Evolutionary conservation across 2,113 vertebrate species (phyloP).

Genomic region (Willisornis vidua): DNA sequence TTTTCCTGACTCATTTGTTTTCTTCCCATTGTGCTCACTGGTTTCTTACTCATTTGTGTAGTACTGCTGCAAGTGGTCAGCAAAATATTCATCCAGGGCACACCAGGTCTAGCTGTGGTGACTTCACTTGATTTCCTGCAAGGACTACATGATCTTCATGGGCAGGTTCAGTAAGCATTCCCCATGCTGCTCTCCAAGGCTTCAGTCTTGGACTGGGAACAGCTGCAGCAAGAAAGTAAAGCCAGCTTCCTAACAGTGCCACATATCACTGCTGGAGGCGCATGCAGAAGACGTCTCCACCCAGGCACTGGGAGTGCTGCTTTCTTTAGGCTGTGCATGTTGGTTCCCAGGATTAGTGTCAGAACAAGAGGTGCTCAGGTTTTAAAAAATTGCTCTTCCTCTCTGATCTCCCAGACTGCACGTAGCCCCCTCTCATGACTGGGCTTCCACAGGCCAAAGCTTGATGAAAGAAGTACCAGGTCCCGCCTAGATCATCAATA

Average conservation of each 20-base stretch:
- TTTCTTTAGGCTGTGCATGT: background rate
- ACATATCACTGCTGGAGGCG: background rate
- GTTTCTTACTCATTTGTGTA: background rate
- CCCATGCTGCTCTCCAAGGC: background rate
- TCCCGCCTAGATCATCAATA: background rate
- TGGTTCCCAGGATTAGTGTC: background rate
- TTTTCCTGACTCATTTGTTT: background rate
- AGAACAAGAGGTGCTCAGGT: background rate
- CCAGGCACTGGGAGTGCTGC: background rate
- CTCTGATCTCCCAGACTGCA: background rate
- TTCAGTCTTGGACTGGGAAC: background rate
- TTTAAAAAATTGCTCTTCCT: background rate
- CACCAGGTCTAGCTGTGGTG: background rate
- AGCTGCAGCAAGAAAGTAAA: background rate
- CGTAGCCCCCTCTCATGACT: accelerated
- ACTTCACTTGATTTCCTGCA: background rate
- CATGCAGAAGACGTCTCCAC: background rate
- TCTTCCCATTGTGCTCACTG: background rate
- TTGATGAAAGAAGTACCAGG: background rate
- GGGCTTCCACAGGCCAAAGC: background rate
- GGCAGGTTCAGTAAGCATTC: background rate
- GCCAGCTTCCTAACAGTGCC: background rate
- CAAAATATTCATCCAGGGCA: background rate
- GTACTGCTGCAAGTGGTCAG: background rate
- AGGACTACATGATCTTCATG: background rate